Conservation (phyloP, 1,140 invertebrate species). For the Steinernema feltiae region DNA sequence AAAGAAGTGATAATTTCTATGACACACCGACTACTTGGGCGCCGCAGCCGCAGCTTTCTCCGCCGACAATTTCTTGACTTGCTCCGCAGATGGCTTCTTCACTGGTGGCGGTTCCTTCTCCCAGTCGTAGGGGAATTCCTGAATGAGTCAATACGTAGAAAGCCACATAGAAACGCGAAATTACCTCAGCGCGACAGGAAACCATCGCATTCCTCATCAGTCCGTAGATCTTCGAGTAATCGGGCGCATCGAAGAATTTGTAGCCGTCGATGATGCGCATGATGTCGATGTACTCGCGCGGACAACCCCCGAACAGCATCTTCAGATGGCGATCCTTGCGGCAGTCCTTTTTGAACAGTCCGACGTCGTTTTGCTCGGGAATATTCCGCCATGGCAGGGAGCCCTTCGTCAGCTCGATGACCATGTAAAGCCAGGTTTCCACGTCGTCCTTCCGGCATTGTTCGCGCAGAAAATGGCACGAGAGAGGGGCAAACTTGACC, state of each 20-base stretch:
- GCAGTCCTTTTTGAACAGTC: slow-evolving; percentile 14
- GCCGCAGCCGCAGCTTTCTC: too few species aligned
- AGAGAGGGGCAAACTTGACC: slow-evolving; percentile 41
- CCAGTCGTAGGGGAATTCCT: slow-evolving; percentile 23
- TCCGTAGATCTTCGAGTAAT: slow-evolving; percentile 18
- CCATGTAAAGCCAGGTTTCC: slow-evolving; percentile 45
- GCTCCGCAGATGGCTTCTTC: too few species aligned
- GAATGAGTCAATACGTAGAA: not conserved
- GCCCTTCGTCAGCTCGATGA: slow-evolving; percentile 40
- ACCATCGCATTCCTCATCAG: slow-evolving; percentile 17
- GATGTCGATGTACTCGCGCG: slow-evolving; percentile 27
- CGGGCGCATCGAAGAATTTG: slow-evolving; percentile 22
- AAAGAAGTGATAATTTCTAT: too few species aligned
- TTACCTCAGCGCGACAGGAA: not conserved
- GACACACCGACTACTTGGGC: too few species aligned
- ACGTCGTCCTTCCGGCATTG: slow-evolving; percentile 40
- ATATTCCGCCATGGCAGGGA: slow-evolving; percentile 41
- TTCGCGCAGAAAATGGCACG: slow-evolving; percentile 36
- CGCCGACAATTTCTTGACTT: not conserved
- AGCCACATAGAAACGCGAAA: not conserved
- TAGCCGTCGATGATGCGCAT: slow-evolving; percentile 15
- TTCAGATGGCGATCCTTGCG: slow-evolving; percentile 8
- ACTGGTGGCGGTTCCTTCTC: not conserved
- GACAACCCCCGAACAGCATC: slow-evolving; percentile 24
- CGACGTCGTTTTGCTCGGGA: slow-evolving; percentile 18